Conservation (phyloP, 2,888 invertebrate species). For the Drosophila kambysellisi region DNA sequence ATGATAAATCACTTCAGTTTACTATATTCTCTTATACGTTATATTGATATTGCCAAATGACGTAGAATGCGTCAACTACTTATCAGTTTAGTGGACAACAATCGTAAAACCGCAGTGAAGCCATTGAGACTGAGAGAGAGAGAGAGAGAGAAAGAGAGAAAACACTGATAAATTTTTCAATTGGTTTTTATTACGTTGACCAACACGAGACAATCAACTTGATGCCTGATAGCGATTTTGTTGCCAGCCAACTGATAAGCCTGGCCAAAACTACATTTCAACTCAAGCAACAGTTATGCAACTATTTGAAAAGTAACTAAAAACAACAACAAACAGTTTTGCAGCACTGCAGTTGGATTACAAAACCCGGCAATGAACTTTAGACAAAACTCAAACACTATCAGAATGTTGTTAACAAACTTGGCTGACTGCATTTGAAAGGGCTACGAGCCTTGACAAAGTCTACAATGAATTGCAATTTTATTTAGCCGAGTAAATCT, state of each 20-base stretch:
- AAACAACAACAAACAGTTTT: neutral
- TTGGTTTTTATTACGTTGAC: slow-evolving; percentile 38
- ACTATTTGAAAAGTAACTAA: neutral
- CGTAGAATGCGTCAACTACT: slow-evolving; percentile 57
- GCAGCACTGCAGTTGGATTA: slow-evolving; percentile 11
- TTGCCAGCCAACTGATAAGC: slow-evolving; percentile 19
- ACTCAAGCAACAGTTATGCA: slow-evolving; percentile 11
- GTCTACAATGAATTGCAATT: neutral
- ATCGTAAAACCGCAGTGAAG: neutral
- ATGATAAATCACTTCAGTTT: slow-evolving; percentile 48
- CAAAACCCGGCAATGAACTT: neutral
- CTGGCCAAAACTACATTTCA: slow-evolving; percentile 8
- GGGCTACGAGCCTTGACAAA: neutral
- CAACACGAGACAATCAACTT: slow-evolving; percentile 13
- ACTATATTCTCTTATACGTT: slow-evolving; percentile 1
- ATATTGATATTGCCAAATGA: slow-evolving; percentile 30
- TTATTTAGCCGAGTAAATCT: neutral
- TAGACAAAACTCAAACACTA: neutral
- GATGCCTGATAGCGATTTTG: slow-evolving; percentile 23
- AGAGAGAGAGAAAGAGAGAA: slow-evolving; percentile 2
- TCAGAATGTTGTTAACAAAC: neutral
- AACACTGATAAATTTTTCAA: slow-evolving; percentile 60
- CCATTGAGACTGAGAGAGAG: neutral
- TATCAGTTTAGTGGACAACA: slow-evolving; percentile 30
- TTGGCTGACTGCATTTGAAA: neutral